phyloP scores from a whole-genome alignment of 2,888 invertebrate species.

The Drosophila subquinaria region DNA sequence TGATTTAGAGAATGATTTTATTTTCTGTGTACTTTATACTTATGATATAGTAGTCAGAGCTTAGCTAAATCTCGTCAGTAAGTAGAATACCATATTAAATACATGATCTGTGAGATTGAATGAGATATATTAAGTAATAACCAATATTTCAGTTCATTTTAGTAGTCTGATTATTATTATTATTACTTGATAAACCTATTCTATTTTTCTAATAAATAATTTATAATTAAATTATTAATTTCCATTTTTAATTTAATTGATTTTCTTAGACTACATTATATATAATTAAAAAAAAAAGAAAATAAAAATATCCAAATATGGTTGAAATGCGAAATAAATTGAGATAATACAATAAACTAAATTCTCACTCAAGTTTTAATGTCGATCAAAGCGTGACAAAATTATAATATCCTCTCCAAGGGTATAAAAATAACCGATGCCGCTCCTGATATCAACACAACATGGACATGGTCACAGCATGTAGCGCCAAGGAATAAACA shows the following conservation, averaged over 20 bases:
- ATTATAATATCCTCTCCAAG: not conserved
- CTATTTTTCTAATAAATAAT: too few relatives aligned
- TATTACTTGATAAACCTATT: too few relatives aligned
- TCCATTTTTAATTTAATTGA: too few relatives aligned
- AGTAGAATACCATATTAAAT: not conserved
- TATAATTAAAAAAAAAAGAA: too few relatives aligned
- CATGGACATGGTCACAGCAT: conserved; percentile 14
- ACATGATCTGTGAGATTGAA: not conserved
- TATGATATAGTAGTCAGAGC: not conserved
- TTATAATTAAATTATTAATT: too few relatives aligned
- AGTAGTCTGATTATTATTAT: too few relatives aligned
- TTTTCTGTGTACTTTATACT: too few relatives aligned
- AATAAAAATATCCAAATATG: too few relatives aligned
- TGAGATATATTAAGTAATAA: not conserved
- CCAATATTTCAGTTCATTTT: not conserved
- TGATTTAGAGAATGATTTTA: too few relatives aligned
- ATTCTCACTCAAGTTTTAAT: not conserved
- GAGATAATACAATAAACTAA: too few relatives aligned
- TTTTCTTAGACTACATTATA: too few relatives aligned
- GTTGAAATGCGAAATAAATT: too few relatives aligned
- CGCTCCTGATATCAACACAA: conserved; percentile 4
- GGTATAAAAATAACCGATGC: conserved; percentile 5
- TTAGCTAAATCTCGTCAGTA: not conserved
- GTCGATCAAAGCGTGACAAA: not conserved
- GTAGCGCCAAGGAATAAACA: conserved; percentile 3